Evolutionary conservation across 2,888 invertebrate genomes (phyloP).

Genomic region (Scaptomyza parva): DNA sequence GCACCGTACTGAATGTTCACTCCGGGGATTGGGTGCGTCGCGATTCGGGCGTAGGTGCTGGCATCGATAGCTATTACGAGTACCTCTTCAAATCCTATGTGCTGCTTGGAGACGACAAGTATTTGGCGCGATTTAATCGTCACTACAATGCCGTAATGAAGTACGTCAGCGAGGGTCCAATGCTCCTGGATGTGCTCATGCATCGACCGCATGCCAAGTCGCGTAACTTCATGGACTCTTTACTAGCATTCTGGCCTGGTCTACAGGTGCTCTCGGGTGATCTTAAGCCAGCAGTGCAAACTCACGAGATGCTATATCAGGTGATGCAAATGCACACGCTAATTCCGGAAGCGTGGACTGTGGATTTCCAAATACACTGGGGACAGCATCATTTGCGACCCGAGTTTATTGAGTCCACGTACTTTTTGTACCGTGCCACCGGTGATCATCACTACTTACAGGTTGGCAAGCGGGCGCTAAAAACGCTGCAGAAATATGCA

Average conservation of each 20-base stretch:
- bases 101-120: conserved; percentile 96
- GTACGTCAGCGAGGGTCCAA: conserved; percentile 96
- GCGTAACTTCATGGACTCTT: conserved; percentile 98
- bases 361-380: conserved; percentile 99
- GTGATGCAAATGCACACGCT: conserved; percentile 99
- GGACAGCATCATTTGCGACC: conserved; percentile 98
- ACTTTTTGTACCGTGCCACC: conserved; percentile 97
- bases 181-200: conserved; percentile 98
- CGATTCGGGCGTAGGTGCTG: conserved; percentile 99
- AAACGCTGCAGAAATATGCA: conserved; percentile 95
- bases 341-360: conserved; percentile 99
- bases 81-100: conserved; percentile 99
- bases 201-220: conserved; percentile 97
- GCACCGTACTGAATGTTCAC: conserved; percentile 98
- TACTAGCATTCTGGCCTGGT: conserved; percentile 99
- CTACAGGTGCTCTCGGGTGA: conserved; percentile 96
- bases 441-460: conserved; percentile 97
- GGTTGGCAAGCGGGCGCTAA: conserved; percentile 93
- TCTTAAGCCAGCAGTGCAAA: conserved; percentile 98
- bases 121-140: conserved; percentile 96
- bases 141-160: conserved; percentile 99
- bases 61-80: conserved; percentile 99
- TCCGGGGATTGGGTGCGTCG: conserved; percentile 98
- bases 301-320: conserved; percentile 99
- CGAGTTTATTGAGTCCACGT: conserved; percentile 99